Evolutionary conservation across 2,888 invertebrate genomes (phyloP).

Genomic region (Drosophila tripunctata): DNA sequence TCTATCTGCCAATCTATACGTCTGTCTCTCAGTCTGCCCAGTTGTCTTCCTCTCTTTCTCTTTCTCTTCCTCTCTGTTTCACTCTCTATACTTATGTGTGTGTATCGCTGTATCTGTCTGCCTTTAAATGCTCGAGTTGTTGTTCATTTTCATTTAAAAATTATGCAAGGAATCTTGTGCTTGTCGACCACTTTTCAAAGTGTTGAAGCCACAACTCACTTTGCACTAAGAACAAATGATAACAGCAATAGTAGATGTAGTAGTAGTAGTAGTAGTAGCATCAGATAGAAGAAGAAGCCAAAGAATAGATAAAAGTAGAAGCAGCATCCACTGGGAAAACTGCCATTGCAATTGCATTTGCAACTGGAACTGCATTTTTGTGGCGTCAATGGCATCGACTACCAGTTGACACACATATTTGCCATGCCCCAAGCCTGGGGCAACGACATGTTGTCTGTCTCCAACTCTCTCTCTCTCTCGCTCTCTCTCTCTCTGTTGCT

Average conservation of each 20-base stretch:
- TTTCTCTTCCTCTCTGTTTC: neutral
- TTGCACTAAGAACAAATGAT: conserved; percentile 29
- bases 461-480: conserved; percentile 3
- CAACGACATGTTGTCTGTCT: conserved; percentile 49
- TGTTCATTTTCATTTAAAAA: conserved; percentile 62
- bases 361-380: conserved; percentile 58
- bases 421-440: conserved; percentile 25
- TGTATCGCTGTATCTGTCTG: neutral
- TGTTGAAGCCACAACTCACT: conserved; percentile 44
- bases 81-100: conserved; percentile 18
- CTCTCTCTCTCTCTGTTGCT: neutral
- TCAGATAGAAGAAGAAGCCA: neutral
- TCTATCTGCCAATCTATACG: conserved; percentile 2
- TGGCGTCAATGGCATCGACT: conserved; percentile 62
- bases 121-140: conserved; percentile 54
- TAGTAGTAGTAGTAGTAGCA: conserved; percentile 12
- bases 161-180: conserved; percentile 71
- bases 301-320: neutral
- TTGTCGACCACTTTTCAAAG: conserved; percentile 11
- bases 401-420: conserved; percentile 78
- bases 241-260: neutral
- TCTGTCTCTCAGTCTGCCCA: neutral
- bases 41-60: neutral
- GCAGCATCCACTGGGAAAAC: neutral
- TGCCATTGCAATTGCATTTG: conserved; percentile 19